These are phyloP conservation scores for Cylloceria caligata DNA, from an alignment of 2,888 invertebrate species.

Conservation along the genomic window DNA sequence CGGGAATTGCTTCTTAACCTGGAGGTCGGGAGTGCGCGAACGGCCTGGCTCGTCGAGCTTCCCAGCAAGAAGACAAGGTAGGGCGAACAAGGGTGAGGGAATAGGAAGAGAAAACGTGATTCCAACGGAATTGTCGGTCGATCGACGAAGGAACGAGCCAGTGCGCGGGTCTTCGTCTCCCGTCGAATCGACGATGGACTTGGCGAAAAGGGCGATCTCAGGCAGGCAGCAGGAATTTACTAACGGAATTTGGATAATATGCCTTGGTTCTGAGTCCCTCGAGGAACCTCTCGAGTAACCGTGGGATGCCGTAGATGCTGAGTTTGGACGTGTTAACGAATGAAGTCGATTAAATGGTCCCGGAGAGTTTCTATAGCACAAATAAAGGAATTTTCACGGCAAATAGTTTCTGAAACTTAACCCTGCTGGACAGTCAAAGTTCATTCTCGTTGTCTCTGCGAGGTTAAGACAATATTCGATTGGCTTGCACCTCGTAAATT, in stretches of 20 bases:
- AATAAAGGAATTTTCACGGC: conserved; percentile 49
- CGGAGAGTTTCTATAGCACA: conserved; percentile 23
- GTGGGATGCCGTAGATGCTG: conserved; percentile 53
- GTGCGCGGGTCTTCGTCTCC: conserved; percentile 5
- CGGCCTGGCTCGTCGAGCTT: conserved; percentile 68
- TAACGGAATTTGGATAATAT: conserved; percentile 71
- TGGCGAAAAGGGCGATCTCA: conserved; percentile 15
- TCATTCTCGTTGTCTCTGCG: neutral
- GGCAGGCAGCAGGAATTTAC: conserved; percentile 65
- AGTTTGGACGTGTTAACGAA: conserved; percentile 65
- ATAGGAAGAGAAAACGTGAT: conserved; percentile 43
- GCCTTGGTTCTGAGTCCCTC: conserved; percentile 58
- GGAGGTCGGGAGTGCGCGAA: conserved; percentile 64
- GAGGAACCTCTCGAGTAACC: conserved; percentile 59
- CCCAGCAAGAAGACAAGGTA: conserved; percentile 17
- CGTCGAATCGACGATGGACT: conserved; percentile 46
- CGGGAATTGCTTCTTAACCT: conserved; percentile 80
- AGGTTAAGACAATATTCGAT: neutral
- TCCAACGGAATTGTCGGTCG: conserved; percentile 48
- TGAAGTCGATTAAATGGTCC: conserved; percentile 61
- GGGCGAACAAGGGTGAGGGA: neutral
- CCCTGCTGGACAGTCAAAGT: conserved; percentile 6
- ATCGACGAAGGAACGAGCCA: conserved; percentile 51
- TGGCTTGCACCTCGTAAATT: too few relatives aligned
- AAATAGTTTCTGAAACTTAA: conserved; percentile 53